Evolutionary conservation across 2,113 vertebrate genomes (phyloP).

Genomic region (Phainopepla nitens): DNA sequence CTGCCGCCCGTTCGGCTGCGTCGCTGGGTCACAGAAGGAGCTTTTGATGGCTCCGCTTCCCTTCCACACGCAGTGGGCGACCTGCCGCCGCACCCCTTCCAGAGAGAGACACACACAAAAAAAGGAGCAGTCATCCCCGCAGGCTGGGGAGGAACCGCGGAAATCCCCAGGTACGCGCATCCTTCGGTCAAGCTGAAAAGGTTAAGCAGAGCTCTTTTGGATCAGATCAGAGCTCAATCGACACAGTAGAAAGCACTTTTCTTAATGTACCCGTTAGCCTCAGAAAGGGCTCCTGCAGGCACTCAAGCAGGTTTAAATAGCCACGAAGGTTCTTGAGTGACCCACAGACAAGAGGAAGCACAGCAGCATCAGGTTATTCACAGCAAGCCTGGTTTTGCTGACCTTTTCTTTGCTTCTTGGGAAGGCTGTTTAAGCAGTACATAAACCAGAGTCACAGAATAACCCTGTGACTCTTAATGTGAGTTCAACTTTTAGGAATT

Average conservation of each 20-base stretch:
- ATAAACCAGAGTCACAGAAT: background rate
- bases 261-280: background rate
- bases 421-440: background rate
- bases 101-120: background rate
- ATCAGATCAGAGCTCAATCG: background rate
- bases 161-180: background rate
- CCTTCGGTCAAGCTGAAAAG: background rate
- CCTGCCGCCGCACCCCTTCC: conserved; percentile 83
- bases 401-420: background rate
- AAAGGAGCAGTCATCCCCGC: background rate
- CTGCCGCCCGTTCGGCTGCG: conserved; percentile 78
- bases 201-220: background rate
- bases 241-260: background rate
- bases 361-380: background rate
- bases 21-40: conserved; percentile 82
- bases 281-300: background rate
- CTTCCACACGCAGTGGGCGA: conserved; percentile 80
- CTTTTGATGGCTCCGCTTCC: conserved; percentile 81
- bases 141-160: background rate
- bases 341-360: background rate
- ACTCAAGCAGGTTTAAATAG: background rate
- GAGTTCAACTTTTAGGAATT: background rate
- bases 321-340: background rate
- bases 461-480: background rate
- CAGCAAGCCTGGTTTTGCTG: background rate